Evolutionary conservation across 2,113 vertebrate species (phyloP), one percentile per base, ranked within the genome.

Genomic region (Rafetus swinhoei): DNA sequence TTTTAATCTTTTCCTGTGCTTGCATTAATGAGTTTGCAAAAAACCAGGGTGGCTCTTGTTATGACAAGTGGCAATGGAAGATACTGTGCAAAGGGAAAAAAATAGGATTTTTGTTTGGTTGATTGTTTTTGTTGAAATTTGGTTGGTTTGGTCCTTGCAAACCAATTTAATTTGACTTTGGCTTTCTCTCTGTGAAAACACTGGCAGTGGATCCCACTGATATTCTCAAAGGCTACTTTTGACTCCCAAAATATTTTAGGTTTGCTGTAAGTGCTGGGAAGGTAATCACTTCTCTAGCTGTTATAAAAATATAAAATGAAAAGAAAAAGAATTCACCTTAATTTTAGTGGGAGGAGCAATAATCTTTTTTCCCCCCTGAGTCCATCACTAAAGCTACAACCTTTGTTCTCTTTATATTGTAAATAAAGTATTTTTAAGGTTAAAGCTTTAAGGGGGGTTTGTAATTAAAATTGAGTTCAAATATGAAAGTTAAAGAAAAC

Each of bases 401-500:
- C 55, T 90, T 54, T n/a, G 72, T 62, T 81, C 83, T 95, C 93
- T 94, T 91, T 91, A 86, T 96, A 81, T 93, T 79, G 87, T 95
- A 97, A 98, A 95, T 95, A 93, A 96, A 88, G 84, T 62, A 94
- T 97, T 95, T 93, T 93, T 97, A 86, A 90, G 35, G 55, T 90
- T 89, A 97, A 90, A 95, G 90, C 82, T 95, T 93, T 92, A 89
- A 93, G 94, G 86, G 55, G 56, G 86, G 89, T 57, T 94, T 96
- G 93, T 77, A 95, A 97, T 94, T 92, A 95, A 96, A 96, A 97
- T 95, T 96, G 96, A 95, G 94, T 92, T 97, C 93, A 90, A 85
- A 95, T 96, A 94, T 95, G 96, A 95, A 97, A 93, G 92, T 87
- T 89, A 95, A 95, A 97, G 95, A 95, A 91, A 96, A 96, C 94